These are phyloP conservation scores for Trachymyrmex septentrionalis DNA, from an alignment of 1,140 invertebrate species.

Conservation along the genomic window DNA sequence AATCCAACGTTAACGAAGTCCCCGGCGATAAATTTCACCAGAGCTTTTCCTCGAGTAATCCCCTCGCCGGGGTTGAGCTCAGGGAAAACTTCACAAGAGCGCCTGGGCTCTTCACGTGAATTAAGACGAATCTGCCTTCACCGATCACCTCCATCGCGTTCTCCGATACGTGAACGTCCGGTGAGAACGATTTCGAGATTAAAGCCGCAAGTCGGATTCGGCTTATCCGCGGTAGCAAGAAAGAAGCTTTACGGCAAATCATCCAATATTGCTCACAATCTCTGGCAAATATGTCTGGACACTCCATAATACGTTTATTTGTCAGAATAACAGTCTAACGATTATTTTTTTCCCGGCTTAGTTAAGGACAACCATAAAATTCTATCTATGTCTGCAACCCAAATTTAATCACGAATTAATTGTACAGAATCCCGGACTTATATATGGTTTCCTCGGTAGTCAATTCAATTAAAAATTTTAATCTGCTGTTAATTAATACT, in stretches of 20 bases:
- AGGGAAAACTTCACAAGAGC: slow-evolving; percentile 61
- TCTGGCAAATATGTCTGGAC: background rate
- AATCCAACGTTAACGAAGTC: slow-evolving; percentile 72
- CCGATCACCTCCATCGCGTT: background rate
- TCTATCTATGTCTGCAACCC: background rate
- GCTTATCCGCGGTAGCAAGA: background rate
- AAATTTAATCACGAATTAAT: background rate
- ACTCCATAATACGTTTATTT: background rate
- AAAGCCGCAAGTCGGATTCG: slow-evolving; percentile 23
- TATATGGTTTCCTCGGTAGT: background rate
- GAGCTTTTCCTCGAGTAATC: slow-evolving; percentile 73
- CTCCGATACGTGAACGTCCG: background rate
- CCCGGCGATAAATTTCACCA: slow-evolving; percentile 71
- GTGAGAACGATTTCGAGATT: slow-evolving; percentile 21
- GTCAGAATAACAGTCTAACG: background rate
- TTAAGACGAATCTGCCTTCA: slow-evolving; percentile 73
- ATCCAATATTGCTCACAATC: background rate
- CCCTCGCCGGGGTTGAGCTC: slow-evolving; percentile 56
- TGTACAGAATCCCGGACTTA: background rate
- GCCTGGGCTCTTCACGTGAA: slow-evolving; percentile 63
- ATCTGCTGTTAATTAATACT: background rate
- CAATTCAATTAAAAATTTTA: background rate
- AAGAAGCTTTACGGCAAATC: background rate
- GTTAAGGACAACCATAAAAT: background rate
- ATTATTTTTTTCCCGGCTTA: background rate